Percentiles rank a stretch among this genome's conserved stretches.
These are phyloP conservation scores for Drosophila bipectinata DNA, from an alignment of 1,140 invertebrate species.

Conservation along the genomic window DNA sequence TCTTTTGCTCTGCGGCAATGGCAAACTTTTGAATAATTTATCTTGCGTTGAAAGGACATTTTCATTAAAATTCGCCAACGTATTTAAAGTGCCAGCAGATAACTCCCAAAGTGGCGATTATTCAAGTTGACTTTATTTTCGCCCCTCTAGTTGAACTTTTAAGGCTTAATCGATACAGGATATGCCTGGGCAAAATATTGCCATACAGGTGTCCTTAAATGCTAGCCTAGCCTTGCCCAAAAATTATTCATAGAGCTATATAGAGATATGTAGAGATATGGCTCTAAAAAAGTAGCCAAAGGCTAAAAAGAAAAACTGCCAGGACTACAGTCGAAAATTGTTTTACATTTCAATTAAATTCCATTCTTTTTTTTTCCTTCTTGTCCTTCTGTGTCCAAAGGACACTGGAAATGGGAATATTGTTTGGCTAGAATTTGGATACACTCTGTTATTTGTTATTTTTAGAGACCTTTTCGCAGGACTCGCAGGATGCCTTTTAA, in stretches of 20 bases:
- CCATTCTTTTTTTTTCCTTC: slow-evolving; percentile 14
- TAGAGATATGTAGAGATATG: no score
- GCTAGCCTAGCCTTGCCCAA: not conserved
- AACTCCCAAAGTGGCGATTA: slow-evolving; percentile 80
- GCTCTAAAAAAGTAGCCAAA: slow-evolving; percentile 6
- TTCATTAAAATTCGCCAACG: slow-evolving; percentile 81
- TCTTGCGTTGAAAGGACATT: slow-evolving; percentile 79
- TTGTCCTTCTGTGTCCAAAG: not conserved
- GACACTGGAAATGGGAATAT: slow-evolving; percentile 14
- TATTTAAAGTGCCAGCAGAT: slow-evolving; percentile 80
- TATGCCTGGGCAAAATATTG: not conserved
- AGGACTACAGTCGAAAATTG: slow-evolving; percentile 35
- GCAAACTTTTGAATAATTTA: slow-evolving; percentile 82
- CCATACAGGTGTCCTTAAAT: not conserved
- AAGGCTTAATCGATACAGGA: not conserved
- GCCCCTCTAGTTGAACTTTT: not conserved
- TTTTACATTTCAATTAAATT: slow-evolving; percentile 64
- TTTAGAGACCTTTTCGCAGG: not conserved
- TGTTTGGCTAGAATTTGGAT: slow-evolving; percentile 41
- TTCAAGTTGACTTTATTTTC: slow-evolving; percentile 79
- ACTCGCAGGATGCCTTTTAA: slow-evolving; percentile 28
- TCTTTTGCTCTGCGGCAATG: slow-evolving; percentile 50
- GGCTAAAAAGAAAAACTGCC: not conserved
- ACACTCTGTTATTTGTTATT: slow-evolving; percentile 15
- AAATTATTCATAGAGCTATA: not conserved